Conservation (phyloP, 2,888 invertebrate species). For the Bimastos eiseni region DNA sequence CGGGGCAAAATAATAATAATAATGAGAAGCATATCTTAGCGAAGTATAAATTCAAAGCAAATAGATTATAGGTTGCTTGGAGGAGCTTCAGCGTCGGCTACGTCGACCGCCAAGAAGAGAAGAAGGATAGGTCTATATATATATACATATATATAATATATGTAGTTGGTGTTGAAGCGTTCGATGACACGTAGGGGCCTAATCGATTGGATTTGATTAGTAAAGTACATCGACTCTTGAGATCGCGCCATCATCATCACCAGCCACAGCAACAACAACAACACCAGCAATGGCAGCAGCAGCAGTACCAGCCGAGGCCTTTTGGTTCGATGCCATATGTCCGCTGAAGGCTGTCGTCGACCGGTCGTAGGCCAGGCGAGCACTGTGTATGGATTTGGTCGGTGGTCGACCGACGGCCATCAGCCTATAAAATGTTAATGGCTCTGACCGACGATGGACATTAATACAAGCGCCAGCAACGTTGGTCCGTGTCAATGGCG, state of each 20-base stretch:
- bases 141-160: too few species aligned
- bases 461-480: background rate
- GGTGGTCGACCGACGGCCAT: background rate
- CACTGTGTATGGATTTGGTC: background rate
- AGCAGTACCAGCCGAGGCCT: background rate
- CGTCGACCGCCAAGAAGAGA: too few species aligned
- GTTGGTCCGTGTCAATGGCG: too few species aligned
- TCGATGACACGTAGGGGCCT: background rate
- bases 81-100: too few species aligned
- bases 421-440: background rate
- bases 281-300: background rate
- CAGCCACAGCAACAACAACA: too few species aligned
- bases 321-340: conserved; percentile 5
- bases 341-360: background rate
- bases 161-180: background rate
- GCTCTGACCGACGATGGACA: background rate
- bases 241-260: background rate
- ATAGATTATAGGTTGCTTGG: background rate
- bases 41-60: too few species aligned
- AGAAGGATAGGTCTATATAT: too few species aligned
- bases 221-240: background rate
- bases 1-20: too few species aligned
- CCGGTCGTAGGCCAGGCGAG: background rate
- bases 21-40: too few species aligned
- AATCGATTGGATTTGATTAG: conserved; percentile 6